Conservation (phyloP, 1,140 invertebrate genomes). For the Zaprionus capensis region DNA sequence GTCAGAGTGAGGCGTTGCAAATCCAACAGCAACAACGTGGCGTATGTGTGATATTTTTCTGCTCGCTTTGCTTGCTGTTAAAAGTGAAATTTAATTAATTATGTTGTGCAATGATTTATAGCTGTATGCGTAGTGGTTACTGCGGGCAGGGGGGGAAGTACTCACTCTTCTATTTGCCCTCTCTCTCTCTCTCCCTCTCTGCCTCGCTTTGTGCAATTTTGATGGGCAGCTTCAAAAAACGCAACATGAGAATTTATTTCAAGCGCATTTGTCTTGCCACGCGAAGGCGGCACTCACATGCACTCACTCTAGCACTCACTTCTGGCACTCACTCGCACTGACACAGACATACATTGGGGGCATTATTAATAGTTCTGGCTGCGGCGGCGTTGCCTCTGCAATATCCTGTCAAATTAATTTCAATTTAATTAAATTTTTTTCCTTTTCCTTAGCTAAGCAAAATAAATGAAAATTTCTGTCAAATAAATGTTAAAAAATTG, state of each 20-base stretch:
- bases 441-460: slow-evolving; percentile 39
- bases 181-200: not conserved
- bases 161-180: slow-evolving; percentile 17
- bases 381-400: slow-evolving; percentile 61
- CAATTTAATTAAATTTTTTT: slow-evolving; percentile 82
- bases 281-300: slow-evolving; percentile 36
- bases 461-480: slow-evolving; percentile 82
- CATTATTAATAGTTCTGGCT: slow-evolving; percentile 78
- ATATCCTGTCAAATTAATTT: slow-evolving; percentile 82
- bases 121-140: slow-evolving; percentile 31
- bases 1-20: slow-evolving; percentile 32
- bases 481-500: slow-evolving; percentile 83
- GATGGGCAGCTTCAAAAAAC: slow-evolving; percentile 73
- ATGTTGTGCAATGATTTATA: slow-evolving; percentile 78
- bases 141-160: not conserved
- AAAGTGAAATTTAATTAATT: slow-evolving; percentile 80
- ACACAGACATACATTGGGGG: slow-evolving; percentile 40
- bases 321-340: slow-evolving; percentile 3
- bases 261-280: slow-evolving; percentile 74
- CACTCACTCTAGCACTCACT: slow-evolving; percentile 22
- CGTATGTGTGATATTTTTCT: slow-evolving; percentile 68
- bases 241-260: slow-evolving; percentile 81
- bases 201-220: slow-evolving; percentile 63
- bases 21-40: slow-evolving; percentile 25
- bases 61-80: slow-evolving; percentile 38